Base-by-base conservation (phyloP, 37 sponge, comb jelly and placozoan species). In the Spongilla lacustris region DNA sequence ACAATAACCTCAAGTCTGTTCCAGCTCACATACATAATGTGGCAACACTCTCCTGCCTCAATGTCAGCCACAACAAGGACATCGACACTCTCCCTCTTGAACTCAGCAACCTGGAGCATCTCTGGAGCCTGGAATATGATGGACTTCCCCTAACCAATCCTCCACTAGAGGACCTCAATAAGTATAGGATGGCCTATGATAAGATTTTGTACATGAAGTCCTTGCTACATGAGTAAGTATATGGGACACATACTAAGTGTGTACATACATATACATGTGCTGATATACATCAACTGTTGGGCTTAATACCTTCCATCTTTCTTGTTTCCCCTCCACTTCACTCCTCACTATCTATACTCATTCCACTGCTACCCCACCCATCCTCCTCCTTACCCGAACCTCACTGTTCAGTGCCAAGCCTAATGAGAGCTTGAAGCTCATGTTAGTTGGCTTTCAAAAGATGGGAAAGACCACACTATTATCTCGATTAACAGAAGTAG, bases 391-490 rank as follows among this genome's bases (percentile, higher is more conserved):
- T 23, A 48, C 8, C 41, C 25, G 4, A 34, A 10, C 35, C 66
- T n/a, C n/a, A 30, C 12, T 25, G 28, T 78, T 1, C 83, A 92
- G 93, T 86, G 97, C 97, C 36, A 86, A 83, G 71, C 87, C 89
- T 24, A 89, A 94, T 74, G 84, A 91, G 70, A 89, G 94, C 79
- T 81, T 96, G 92, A 96, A 96, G 89, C 89, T 96, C 77, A 96
- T 96, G 97, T 66, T 96, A 68, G 97, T 96, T 27, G 97, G 97
- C 0, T 80, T 85, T 14, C 94, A 96, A 90, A 86, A 79, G 85
- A 92, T 84, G 81, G 97, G 97, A 28, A 94, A 96, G 87, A 94
- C 97, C 21, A 96, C 94, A 24, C 86, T 96, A 2, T 89, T 96
- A 24, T 70, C 82, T 34, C 66, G 83, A 24, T 91, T 96, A 37